Evolutionary conservation across 1,140 invertebrate species (phyloP), one percentile per base, ranked within the genome.

Genomic region (Amyelois transitella): DNA sequence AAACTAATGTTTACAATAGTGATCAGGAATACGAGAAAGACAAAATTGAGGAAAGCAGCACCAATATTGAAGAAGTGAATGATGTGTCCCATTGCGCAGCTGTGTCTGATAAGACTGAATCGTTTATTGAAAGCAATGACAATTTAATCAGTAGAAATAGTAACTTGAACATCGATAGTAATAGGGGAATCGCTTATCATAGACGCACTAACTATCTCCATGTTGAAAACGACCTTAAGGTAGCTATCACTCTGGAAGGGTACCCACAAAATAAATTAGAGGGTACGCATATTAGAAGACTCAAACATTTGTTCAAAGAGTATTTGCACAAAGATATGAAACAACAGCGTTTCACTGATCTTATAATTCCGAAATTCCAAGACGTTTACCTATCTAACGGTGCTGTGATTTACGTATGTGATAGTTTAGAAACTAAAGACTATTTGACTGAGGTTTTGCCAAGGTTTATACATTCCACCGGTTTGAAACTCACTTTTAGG

Each of bases 131-230:
- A 54, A 84, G 77, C 53, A 75, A 55, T 32, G 76, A 80, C n/a
- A 81, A 75, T 53, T 43, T 79, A 2, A 56, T 74, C 47, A 57
- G 66, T 24, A 75, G 69, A 44, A 78, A 69, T 32, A 76, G 75
- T 47, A 75, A 72, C 55, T 52, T 82, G 19, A 82, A 80, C 18
- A 83, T 82, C 14, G 77, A 83, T 25, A 85, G 78, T 55, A 82
- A 77, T 43, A 66, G 78, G 64, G 77, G 80, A 7, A 78, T 84
- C 2, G 77, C 81, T 6, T 87, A 87, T 51, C 68, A 87, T 45
- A 78, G 84, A 63, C 66, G 84, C 14, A 87, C 84, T 0, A 87
- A 87, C 51, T 87, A 87, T 43, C 67, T 85, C 43, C 75, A 87
- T 18, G 68, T 87, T 8, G 80, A 87, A 52, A 71, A 67, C 10